Percentiles rank a stretch among this genome's conserved stretches.
Conservation (phyloP, 2,113 vertebrate species). For the Rallus limicola region DNA sequence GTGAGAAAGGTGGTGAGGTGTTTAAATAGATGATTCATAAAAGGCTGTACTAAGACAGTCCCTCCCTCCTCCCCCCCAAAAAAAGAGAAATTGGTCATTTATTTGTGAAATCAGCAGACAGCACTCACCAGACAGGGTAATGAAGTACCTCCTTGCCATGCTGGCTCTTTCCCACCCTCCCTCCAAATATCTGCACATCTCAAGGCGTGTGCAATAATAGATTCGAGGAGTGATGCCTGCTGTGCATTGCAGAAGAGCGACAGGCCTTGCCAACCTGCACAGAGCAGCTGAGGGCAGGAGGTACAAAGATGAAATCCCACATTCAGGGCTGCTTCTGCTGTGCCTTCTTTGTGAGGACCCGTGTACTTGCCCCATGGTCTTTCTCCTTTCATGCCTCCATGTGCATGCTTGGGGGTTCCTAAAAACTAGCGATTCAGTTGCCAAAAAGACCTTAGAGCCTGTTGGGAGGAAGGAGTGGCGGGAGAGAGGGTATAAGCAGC, state of each 20-base stretch:
- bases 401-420: background rate
- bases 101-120: background rate
- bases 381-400: background rate
- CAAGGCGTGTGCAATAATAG: background rate
- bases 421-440: background rate
- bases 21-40: background rate
- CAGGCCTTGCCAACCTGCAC: background rate
- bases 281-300: background rate
- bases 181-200: background rate
- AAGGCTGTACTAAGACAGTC: background rate
- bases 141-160: background rate
- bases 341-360: background rate
- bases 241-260: background rate
- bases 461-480: accelerated
- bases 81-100: background rate
- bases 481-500: background rate
- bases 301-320: background rate
- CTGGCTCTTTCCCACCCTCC: background rate
- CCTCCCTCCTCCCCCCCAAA: no score
- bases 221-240: background rate
- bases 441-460: background rate
- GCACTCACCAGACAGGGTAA: background rate
- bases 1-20: background rate
- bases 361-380: background rate
- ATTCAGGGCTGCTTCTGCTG: background rate